Base-by-base conservation (phyloP, 2,797 vertebrate species). In the Rhyacichthys aspro region DNA sequence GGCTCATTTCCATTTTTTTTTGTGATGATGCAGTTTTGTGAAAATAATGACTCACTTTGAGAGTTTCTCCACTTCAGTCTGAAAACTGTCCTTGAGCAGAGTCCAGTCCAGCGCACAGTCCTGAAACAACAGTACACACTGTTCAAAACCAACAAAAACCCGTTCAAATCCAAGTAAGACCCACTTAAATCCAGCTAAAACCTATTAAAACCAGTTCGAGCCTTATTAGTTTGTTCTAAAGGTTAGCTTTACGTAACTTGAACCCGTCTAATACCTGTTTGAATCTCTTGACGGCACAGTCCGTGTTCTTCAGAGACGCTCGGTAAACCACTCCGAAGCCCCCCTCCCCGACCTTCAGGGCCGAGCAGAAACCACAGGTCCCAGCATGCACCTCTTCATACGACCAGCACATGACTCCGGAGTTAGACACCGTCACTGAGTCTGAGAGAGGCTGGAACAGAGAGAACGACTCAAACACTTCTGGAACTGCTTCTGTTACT, bases 311-410 rank as follows among this genome's bases (percentile, higher is more conserved):
- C 73, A 97, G 86, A 28, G 81, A 86, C 0, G 94, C 95, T 42
- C 78, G 79, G 84, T 94, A 96, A 55, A 97, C 95, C 0, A 92
- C 86, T 2, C 95, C 95, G 14, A 97, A 97, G n/a, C 95, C 95
- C 0, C 95, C 95, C 77, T 97, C 95, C 3, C 95, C 95, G 0
- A 96, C 88, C 81, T 90, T 90, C 17, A 82, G 84, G 34, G 78
- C 56, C 0, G 85, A 75, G 0, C 91, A 92, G 83, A 97, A 97
- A 55, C 93, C 86, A 0, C 65, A 63, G 0, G 95, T 96, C 61
- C 92, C 93, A 60, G 70, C 79, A 54, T 88, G 67, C 65, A 97
- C 88, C 80, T 96, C 95, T 9, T 90, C 85, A 47, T 93, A 86
- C 0, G 90, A 85, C 94, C 94, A 94, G 73, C 78, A 78, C 78